A percentile compares a stretch with the other conserved stretches of the same genome.
phyloP scores from a whole-genome alignment of 2,888 invertebrate genomes.

The Drosophila infuscata region DNA sequence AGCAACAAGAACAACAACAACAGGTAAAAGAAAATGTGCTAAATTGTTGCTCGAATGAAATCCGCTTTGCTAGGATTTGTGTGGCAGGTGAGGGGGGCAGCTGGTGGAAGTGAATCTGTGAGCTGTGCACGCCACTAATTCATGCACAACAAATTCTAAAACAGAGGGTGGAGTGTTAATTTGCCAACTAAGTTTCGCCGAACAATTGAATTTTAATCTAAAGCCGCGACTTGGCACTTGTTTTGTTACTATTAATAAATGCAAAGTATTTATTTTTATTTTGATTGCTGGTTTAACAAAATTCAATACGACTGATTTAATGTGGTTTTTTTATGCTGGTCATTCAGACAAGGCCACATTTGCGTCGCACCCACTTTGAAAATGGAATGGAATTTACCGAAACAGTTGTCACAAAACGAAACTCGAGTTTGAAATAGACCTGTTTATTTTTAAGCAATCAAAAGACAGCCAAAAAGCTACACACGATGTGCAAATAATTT shows the following conservation, averaged over 20 bases:
- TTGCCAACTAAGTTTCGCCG: background rate
- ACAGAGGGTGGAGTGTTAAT: background rate
- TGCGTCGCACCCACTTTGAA: constrained; percentile 11
- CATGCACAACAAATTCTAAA: constrained; percentile 36
- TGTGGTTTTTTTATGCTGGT: background rate
- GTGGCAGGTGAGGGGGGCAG: background rate
- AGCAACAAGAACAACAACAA: constrained; percentile 23
- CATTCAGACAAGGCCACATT: constrained; percentile 23
- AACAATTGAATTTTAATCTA: constrained; percentile 18
- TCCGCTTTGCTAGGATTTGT: background rate
- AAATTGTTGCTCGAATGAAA: constrained; percentile 41
- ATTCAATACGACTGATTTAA: background rate
- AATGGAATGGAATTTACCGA: constrained; percentile 11
- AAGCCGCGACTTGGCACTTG: constrained; percentile 9
- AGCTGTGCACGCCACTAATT: constrained; percentile 42
- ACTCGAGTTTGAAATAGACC: constrained; percentile 5
- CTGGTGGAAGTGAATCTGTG: background rate
- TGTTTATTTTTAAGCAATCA: constrained; percentile 10
- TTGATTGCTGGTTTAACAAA: background rate
- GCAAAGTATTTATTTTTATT: background rate
- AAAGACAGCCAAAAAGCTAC: background rate
- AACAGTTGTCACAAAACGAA: background rate
- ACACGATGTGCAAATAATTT: background rate
- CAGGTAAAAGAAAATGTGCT: constrained; percentile 50
- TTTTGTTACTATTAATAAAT: constrained; percentile 5